A percentile compares a stretch with the other conserved stretches of the same genome.
phyloP scores from a whole-genome alignment of 2,888 invertebrate genomes.

The Alentia gelatinosa region DNA sequence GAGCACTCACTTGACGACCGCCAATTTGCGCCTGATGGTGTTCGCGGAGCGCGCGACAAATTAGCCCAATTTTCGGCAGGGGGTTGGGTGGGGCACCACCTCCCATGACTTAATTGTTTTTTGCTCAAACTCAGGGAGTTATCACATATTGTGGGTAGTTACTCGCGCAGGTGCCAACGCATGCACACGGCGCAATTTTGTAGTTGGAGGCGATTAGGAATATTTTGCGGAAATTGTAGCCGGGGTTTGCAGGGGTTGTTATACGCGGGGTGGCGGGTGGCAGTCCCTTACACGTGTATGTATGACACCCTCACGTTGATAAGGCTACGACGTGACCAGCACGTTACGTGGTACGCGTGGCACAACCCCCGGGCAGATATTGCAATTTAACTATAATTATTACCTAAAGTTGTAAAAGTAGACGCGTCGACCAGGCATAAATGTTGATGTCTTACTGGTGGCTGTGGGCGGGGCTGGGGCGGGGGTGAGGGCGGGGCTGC shows the following conservation, averaged over 20 bases:
- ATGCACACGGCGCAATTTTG: not conserved
- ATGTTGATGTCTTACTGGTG: not conserved
- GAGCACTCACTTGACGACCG: not conserved
- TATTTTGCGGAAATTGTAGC: not conserved
- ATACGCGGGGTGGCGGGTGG: not conserved
- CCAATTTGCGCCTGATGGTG: not conserved
- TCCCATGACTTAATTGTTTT: slow-evolving; percentile 23
- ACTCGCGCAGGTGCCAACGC: not conserved
- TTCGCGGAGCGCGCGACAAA: not conserved
- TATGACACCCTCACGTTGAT: not conserved
- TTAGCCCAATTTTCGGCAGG: not conserved
- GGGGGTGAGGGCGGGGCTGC: slow-evolving; percentile 13
- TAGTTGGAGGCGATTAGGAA: not conserved
- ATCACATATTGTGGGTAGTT: not conserved
- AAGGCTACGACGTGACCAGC: not conserved
- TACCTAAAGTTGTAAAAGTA: slow-evolving; percentile 35
- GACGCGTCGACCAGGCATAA: not conserved
- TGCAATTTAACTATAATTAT: not conserved
- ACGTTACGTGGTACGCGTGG: not conserved
- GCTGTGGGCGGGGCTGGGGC: not conserved
- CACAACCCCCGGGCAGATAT: not conserved
- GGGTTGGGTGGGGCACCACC: not conserved
- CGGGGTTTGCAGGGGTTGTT: not conserved
- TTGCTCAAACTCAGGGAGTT: not conserved
- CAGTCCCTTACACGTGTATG: not conserved